These are phyloP conservation scores for Limulus polyphemus DNA, from an alignment of 2,888 invertebrate species.

Conservation along the genomic window DNA sequence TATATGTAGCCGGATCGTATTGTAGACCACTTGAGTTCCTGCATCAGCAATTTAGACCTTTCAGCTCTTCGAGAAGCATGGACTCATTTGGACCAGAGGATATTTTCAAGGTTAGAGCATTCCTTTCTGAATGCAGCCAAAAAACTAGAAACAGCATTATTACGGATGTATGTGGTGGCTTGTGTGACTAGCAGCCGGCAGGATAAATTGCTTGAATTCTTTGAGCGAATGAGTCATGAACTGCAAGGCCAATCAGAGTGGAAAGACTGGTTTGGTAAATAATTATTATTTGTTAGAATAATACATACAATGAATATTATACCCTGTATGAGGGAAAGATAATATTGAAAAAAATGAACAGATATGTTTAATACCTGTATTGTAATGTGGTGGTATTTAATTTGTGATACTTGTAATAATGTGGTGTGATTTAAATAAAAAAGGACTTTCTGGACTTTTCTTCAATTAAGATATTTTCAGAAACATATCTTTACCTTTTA, in stretches of 20 bases:
- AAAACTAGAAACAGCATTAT: conserved; percentile 68
- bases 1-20: conserved; percentile 56
- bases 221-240: conserved; percentile 70
- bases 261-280: conserved; percentile 95
- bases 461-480: no score
- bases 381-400: no score
- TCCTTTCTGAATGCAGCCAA: conserved; percentile 61
- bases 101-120: conserved; percentile 77
- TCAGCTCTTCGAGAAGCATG: conserved; percentile 69
- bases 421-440: no score
- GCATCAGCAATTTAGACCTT: conserved; percentile 63
- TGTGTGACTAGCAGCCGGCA: conserved; percentile 64
- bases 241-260: conserved; percentile 80
- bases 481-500: no score
- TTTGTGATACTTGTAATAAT: no score
- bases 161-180: conserved; percentile 80
- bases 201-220: conserved; percentile 73
- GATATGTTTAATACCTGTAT: no score
- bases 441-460: no score
- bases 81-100: conserved; percentile 71
- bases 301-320: conserved; percentile 1
- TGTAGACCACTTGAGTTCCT: conserved; percentile 62
- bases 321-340: conserved; percentile 25
- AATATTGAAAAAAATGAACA: no score
- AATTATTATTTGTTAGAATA: not conserved